Evolutionary conservation across 2,113 vertebrate species (phyloP), one percentile per base, ranked within the genome.

Genomic region (Gymnorhina tibicen): DNA sequence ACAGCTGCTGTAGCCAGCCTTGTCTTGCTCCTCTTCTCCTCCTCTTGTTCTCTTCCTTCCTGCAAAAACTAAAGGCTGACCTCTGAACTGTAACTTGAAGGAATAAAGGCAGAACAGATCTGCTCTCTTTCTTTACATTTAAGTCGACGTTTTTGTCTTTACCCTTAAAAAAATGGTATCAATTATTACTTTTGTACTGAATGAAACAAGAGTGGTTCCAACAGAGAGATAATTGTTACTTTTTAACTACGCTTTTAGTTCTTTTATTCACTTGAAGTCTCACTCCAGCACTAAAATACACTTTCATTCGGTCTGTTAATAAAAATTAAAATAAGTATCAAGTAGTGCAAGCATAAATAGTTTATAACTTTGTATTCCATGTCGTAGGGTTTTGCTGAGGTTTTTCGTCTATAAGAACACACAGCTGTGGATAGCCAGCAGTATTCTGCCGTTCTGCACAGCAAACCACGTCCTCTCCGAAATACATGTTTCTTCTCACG

Each of bases 141-240:
- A 66, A 59, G 7, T 24, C 4, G 4, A 39, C 1, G 4, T 4
- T 60, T 85, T 62, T 30, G 35, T 47, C n/a, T 64, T 73, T 35
- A 55, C 6, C 1, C 1, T n/a, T 68, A 62, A 60, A 13, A 74
- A 69, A 91, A 39, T 1, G 0, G 1, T n/a, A 50, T 7, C 8
- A 47, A 27, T 9, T 47, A 28, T 23, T 46, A 73, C 11, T 17
- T 79, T 74, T 37, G 6, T 8, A 24, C 13, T 82, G 47, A 69
- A 59, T 0, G 3, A 78, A 53, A 52, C 52, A 35, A 14, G 6
- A 37, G 21, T 11, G 9, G 13, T 30, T 85, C 10, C 26, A 55
- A 16, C 18, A 52, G 6, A 41, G 8, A 49, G 13, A 26, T 14
- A 35, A n/a, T 7, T 35, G 8, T 13, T 53, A 83, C 19, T 59